Conservation (phyloP, 2,113 vertebrate species). For the Gambusia affinis region DNA sequence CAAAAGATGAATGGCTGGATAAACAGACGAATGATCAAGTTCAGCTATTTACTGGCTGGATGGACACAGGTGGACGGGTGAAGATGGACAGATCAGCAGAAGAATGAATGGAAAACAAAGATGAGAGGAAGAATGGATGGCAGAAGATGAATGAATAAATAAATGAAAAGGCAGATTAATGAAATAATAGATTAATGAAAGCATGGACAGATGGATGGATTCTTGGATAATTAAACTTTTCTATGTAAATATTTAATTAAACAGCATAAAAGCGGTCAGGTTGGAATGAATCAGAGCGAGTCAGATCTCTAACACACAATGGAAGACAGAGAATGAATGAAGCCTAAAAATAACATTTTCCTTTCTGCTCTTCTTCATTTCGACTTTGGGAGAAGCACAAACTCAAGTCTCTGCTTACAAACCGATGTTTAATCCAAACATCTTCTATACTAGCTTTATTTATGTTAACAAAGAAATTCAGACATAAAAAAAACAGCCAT, state of each 20-base stretch:
- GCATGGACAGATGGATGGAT: background rate
- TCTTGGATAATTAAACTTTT: background rate
- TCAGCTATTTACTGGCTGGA: background rate
- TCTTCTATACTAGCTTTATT: background rate
- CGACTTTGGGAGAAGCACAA: background rate
- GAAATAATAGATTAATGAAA: too few relatives aligned
- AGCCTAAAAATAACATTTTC: background rate
- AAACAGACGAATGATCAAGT: background rate
- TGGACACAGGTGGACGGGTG: background rate
- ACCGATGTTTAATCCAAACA: background rate
- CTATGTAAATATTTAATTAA: background rate
- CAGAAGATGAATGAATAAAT: background rate
- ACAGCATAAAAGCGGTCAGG: background rate
- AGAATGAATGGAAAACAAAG: background rate
- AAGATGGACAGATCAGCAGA: background rate
- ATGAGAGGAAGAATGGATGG: background rate
- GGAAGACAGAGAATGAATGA: background rate
- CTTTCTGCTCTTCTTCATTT: background rate
- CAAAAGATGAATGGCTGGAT: background rate
- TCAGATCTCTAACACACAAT: background rate
- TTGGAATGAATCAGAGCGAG: background rate
- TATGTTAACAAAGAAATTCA: background rate
- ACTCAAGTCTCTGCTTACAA: background rate
- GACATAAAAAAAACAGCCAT: conserved; percentile 24
- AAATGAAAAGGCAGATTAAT: background rate